Conservation (phyloP, 1,140 invertebrate species). For the Leptonema lineaticorne region DNA sequence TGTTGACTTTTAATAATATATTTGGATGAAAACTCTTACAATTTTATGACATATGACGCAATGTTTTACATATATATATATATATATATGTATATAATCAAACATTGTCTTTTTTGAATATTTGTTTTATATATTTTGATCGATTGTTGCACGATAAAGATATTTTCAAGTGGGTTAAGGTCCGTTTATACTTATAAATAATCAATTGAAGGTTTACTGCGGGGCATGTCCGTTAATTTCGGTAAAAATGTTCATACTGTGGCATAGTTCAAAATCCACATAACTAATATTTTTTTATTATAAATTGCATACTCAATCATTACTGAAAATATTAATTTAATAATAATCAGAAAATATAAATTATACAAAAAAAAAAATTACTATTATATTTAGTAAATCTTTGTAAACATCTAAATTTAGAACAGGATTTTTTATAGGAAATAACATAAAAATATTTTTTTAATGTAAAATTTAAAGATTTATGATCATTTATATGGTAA, state of each 20-base stretch:
- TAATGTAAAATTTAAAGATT: too few species aligned
- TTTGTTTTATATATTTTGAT: too few species aligned
- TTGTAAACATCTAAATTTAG: background rate
- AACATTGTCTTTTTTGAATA: too few species aligned
- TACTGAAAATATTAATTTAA: background rate
- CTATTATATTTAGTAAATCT: background rate
- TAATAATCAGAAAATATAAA: background rate
- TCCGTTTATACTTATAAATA: background rate
- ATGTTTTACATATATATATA: too few species aligned
- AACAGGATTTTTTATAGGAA: background rate
- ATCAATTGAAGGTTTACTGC: background rate
- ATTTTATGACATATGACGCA: too few species aligned
- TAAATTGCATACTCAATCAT: background rate
- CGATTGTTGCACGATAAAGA: too few species aligned
- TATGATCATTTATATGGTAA: too few species aligned
- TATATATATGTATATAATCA: too few species aligned
- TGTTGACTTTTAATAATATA: too few species aligned
- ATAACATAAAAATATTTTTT: background rate
- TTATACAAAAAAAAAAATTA: background rate
- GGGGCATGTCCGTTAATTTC: background rate
- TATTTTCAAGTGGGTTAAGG: slow-evolving; percentile 10
- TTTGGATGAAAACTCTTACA: too few species aligned
- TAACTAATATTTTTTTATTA: background rate
- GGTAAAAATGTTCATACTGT: background rate
- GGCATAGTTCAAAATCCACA: background rate